phyloP scores from a whole-genome alignment of 2,797 vertebrate species.

The Streptopelia turtur region DNA sequence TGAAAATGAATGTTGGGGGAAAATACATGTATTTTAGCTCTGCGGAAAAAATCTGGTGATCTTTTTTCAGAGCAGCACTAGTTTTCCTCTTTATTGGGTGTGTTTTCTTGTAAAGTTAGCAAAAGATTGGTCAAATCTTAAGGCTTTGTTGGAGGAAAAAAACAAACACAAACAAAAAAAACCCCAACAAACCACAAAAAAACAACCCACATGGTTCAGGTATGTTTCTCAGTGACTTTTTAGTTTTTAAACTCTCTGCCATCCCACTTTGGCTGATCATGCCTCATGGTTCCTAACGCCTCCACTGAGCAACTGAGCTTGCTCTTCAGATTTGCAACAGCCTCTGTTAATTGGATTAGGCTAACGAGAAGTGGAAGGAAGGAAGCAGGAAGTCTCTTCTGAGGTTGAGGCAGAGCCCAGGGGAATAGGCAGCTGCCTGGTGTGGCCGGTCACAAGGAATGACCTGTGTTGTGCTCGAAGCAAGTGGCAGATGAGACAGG shows the following conservation, averaged over 20 bases:
- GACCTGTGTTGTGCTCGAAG: not conserved
- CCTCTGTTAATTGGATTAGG: not conserved
- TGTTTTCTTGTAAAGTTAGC: not conserved
- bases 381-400: not conserved
- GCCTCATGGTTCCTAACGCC: not conserved
- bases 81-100: not conserved
- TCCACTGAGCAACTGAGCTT: not conserved
- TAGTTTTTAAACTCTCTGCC: not conserved
- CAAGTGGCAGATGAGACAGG: not conserved
- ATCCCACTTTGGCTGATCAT: not conserved
- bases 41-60: not conserved
- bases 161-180: fast-evolving
- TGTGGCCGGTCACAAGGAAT: not conserved
- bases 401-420: not conserved
- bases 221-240: not conserved
- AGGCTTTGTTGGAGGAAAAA: not conserved
- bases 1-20: not conserved
- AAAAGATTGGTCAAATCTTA: not conserved
- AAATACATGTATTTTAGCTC: not conserved
- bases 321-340: not conserved
- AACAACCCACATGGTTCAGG: fast-evolving
- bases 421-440: not conserved
- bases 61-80: not conserved
- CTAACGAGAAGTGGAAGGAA: not conserved
- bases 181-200: not conserved